These are phyloP conservation scores for Gasterosteus nipponicus DNA, from an alignment of 2,113 vertebrate genomes.

Conservation along the genomic window DNA sequence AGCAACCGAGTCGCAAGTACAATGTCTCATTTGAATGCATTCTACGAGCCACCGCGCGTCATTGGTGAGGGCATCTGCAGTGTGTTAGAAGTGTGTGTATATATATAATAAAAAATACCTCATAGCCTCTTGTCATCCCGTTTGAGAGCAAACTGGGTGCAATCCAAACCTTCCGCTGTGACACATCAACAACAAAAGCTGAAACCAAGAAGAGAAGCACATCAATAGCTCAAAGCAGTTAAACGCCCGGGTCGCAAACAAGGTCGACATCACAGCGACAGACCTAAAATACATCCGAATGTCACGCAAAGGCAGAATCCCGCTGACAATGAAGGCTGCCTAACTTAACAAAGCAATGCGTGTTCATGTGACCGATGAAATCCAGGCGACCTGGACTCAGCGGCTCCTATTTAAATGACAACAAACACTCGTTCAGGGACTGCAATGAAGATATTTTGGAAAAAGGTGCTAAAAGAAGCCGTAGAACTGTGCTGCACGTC, in stretches of 20 bases:
- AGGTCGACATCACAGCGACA: background rate
- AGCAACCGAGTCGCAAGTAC: background rate
- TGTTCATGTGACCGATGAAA: constrained; percentile 3
- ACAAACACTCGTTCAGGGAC: background rate
- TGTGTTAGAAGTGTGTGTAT: background rate
- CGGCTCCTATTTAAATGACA: background rate
- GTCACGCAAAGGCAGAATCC: background rate
- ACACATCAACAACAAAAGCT: constrained; percentile 7
- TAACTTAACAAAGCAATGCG: background rate
- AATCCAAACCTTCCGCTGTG: constrained; percentile 23
- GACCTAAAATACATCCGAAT: background rate
- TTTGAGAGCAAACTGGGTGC: constrained; percentile 16
- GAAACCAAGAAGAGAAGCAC: constrained; percentile 13
- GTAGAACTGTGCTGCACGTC: constrained; percentile 11
- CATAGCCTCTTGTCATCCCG: background rate
- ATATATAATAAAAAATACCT: background rate
- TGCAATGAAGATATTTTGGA: constrained; percentile 3
- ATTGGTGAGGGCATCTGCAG: background rate
- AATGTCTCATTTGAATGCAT: background rate
- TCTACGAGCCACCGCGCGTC: background rate
- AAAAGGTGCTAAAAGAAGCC: constrained; percentile 22
- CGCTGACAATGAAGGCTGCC: background rate
- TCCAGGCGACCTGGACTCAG: constrained; percentile 3
- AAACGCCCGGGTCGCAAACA: background rate
- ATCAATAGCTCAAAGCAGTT: background rate